Evolutionary conservation across 2,888 invertebrate species (phyloP).

Genomic region (Temnothorax rugatulus): DNA sequence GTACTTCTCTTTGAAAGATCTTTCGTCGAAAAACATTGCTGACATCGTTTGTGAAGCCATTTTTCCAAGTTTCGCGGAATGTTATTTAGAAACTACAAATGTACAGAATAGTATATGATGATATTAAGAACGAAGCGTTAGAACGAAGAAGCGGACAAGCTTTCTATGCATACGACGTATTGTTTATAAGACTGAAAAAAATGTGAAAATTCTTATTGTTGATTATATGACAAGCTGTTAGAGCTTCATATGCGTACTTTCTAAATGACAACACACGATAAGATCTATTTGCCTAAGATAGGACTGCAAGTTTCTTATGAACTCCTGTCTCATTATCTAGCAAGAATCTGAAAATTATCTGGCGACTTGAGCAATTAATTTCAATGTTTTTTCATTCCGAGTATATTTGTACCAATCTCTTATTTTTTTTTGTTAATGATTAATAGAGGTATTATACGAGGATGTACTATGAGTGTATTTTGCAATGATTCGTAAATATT

Average conservation of each 20-base stretch:
- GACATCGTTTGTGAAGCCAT: constrained; percentile 43
- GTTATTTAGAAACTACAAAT: constrained; percentile 65
- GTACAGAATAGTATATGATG: constrained; percentile 65
- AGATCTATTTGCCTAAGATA: constrained; percentile 69
- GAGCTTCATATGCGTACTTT: constrained; percentile 63
- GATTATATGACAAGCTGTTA: constrained; percentile 64
- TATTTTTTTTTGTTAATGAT: background rate
- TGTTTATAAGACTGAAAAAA: constrained; percentile 76
- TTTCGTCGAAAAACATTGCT: constrained; percentile 6
- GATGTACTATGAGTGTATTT: constrained; percentile 5
- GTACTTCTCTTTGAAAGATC: constrained; percentile 62
- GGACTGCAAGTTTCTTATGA: constrained; percentile 59
- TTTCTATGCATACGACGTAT: constrained; percentile 70
- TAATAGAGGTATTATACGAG: background rate
- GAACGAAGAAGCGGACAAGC: constrained; percentile 61
- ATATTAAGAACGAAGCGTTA: constrained; percentile 52
- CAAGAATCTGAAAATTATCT: constrained; percentile 12
- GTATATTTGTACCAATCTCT: background rate
- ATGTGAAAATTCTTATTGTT: constrained; percentile 70
- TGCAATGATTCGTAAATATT: background rate
- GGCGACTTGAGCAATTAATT: background rate
- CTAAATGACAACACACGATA: constrained; percentile 60
- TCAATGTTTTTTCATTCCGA: background rate
- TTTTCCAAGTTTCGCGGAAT: constrained; percentile 69
- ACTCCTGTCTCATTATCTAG: background rate